A percentile compares a stretch with the other conserved stretches of the same genome.
phyloP scores from a whole-genome alignment of 1,140 invertebrate genomes.

The Atta cephalotes region DNA sequence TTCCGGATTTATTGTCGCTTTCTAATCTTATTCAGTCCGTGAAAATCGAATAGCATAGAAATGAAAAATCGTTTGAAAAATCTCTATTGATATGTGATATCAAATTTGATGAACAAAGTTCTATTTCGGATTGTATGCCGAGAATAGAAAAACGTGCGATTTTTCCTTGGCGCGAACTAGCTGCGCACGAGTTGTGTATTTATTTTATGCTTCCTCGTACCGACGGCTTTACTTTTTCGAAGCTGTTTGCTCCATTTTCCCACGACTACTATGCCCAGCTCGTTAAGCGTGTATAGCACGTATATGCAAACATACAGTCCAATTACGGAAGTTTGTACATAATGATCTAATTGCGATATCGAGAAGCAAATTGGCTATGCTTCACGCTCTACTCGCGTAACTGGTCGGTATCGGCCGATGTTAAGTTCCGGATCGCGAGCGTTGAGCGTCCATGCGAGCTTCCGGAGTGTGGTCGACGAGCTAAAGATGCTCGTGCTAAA shows the following conservation, averaged over 20 bases:
- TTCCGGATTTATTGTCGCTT: background rate
- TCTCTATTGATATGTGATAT: slow-evolving; percentile 19
- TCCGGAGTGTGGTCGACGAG: slow-evolving; percentile 47
- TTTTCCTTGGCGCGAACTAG: slow-evolving; percentile 11
- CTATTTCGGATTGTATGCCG: background rate
- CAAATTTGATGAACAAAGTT: slow-evolving; percentile 49
- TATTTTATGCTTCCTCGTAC: slow-evolving; percentile 3
- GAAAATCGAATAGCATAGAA: background rate
- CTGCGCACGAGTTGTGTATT: slow-evolving; percentile 33
- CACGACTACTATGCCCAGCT: slow-evolving; percentile 18
- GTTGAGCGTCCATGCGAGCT: background rate
- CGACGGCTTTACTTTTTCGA: slow-evolving; percentile 40
- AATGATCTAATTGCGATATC: slow-evolving; percentile 63
- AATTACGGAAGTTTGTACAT: slow-evolving; percentile 59
- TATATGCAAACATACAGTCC: slow-evolving; percentile 50
- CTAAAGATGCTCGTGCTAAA: slow-evolving; percentile 71
- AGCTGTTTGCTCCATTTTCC: slow-evolving; percentile 44
- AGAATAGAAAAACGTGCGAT: slow-evolving; percentile 11
- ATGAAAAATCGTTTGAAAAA: slow-evolving; percentile 19
- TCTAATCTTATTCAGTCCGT: background rate
- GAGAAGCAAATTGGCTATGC: slow-evolving; percentile 52
- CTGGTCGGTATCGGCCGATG: background rate
- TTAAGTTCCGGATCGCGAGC: background rate
- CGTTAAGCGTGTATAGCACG: slow-evolving; percentile 31
- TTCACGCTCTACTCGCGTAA: slow-evolving; percentile 36